These are phyloP conservation scores for Eublepharis macularius DNA, from an alignment of 2,113 vertebrate species.

Conservation along the genomic window DNA sequence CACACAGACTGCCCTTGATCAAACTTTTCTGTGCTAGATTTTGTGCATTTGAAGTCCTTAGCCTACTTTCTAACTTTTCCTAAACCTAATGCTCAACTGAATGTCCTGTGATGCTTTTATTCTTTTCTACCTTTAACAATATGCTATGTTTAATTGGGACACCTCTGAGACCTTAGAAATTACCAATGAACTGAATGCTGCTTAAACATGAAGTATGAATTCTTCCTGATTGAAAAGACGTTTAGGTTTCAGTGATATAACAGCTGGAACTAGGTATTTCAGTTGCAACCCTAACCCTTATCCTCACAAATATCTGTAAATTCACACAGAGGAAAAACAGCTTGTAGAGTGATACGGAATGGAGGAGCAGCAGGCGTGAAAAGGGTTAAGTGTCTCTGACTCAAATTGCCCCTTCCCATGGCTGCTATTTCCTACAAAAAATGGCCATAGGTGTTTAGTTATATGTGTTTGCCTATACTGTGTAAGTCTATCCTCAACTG, in stretches of 20 bases:
- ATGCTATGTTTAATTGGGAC: not conserved
- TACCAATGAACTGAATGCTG: accelerated
- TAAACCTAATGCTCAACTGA: not conserved
- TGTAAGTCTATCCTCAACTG: no score
- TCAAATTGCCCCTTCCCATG: no score
- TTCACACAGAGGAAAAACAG: no score
- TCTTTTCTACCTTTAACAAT: accelerated
- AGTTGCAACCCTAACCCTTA: no score
- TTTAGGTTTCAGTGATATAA: not conserved
- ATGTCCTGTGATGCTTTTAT: accelerated
- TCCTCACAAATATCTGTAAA: no score
- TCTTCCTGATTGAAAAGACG: not conserved
- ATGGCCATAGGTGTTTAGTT: no score
- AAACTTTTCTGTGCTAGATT: not conserved
- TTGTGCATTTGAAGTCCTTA: not conserved
- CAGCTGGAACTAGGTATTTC: not conserved
- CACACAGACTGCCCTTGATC: not conserved
- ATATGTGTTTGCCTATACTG: no score
- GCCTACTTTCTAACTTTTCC: not conserved
- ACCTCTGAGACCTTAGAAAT: not conserved
- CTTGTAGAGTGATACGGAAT: no score
- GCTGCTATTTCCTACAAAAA: no score
- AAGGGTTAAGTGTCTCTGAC: no score
- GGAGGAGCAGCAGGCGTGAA: no score
- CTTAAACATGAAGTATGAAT: not conserved